Percentiles rank a stretch among this genome's conserved stretches.
phyloP scores from a whole-genome alignment of 2,888 invertebrate genomes.

The Hecatera dysodea region DNA sequence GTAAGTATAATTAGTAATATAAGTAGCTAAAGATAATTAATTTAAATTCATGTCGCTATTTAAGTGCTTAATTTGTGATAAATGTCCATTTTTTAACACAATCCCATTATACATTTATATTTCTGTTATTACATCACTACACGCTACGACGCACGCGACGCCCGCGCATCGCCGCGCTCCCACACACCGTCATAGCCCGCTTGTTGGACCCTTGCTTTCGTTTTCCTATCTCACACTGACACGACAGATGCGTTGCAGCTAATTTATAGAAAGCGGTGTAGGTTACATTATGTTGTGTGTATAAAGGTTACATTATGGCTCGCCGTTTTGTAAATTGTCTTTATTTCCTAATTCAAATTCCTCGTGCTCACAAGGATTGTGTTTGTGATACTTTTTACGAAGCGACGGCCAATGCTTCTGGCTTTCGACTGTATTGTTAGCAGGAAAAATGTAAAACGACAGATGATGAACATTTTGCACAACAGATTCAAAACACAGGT shows the following conservation, averaged over 20 bases:
- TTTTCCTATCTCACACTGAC: slow-evolving; percentile 56
- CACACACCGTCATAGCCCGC: slow-evolving; percentile 45
- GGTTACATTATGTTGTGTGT: no score
- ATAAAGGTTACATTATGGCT: no score
- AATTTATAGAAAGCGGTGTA: no score
- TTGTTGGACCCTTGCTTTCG: slow-evolving; percentile 58
- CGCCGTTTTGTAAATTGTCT: background rate
- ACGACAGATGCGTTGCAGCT: slow-evolving; percentile 16
- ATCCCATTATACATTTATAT: slow-evolving; percentile 38
- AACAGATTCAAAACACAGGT: no score
- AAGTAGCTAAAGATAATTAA: no score
- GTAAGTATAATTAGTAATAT: no score
- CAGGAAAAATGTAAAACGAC: background rate
- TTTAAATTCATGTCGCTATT: background rate
- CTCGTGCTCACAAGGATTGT: background rate
- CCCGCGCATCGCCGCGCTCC: slow-evolving; percentile 59
- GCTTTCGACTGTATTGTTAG: background rate
- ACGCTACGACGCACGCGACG: slow-evolving; percentile 43
- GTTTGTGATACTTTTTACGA: background rate
- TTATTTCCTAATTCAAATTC: background rate
- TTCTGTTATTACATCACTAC: slow-evolving; percentile 46
- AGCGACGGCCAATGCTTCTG: background rate
- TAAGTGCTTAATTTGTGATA: background rate
- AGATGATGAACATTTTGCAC: background rate
- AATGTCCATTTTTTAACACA: slow-evolving; percentile 28